Evolutionary conservation across 2,888 invertebrate genomes (phyloP).

Genomic region (Rhabditoides inermis): DNA sequence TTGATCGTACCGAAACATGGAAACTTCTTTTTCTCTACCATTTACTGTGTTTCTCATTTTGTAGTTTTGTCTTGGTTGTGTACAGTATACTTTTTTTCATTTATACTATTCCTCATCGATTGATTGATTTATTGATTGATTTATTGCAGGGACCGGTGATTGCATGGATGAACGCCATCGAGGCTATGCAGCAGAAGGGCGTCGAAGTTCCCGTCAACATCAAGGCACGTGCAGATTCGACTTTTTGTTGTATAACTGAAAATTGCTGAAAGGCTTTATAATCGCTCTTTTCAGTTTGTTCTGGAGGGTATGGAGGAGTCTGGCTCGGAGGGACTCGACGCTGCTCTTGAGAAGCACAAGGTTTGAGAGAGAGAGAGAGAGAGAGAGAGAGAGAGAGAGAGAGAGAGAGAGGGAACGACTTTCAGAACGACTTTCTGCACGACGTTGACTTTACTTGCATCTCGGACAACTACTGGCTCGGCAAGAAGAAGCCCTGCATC

Average conservation of each 20-base stretch:
- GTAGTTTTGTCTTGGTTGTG: not conserved
- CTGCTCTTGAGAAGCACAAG: constrained; percentile 63
- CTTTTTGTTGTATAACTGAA: not conserved
- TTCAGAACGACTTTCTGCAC: constrained; percentile 47
- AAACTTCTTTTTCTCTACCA: not conserved
- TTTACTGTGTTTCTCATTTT: not conserved
- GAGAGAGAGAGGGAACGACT: not conserved
- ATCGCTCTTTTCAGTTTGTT: constrained; percentile 63
- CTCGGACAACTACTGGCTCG: constrained; percentile 97
- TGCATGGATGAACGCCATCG: constrained; percentile 87
- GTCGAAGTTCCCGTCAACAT: constrained; percentile 63
- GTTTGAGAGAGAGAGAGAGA: no score
- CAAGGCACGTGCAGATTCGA: constrained; percentile 52
- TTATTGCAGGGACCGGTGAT: constrained; percentile 68
- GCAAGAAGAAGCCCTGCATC: constrained; percentile 88
- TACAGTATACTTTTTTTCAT: not conserved
- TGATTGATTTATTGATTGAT: not conserved
- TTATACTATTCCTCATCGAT: not conserved
- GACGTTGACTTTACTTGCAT: constrained; percentile 87
- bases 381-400: not conserved
- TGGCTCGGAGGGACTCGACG: constrained; percentile 89
- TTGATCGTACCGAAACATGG: not conserved
- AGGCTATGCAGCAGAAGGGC: constrained; percentile 71
- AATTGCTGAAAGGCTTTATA: not conserved
- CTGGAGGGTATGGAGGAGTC: constrained; percentile 98